Percentiles rank a stretch among this genome's conserved stretches.
phyloP scores from a whole-genome alignment of 1,140 invertebrate genomes.

The Apis laboriosa region DNA sequence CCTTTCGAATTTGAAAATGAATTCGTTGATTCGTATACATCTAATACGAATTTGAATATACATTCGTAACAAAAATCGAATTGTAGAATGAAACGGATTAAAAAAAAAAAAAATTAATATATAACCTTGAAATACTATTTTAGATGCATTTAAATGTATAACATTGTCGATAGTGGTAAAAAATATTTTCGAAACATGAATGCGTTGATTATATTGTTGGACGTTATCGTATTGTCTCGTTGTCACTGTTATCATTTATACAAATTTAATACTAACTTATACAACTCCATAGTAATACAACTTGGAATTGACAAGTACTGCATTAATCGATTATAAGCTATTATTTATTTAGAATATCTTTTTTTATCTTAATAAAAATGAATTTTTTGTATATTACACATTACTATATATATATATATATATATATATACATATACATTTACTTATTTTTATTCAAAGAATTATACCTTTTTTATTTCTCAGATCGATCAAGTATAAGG shows the following conservation, averaged over 20 bases:
- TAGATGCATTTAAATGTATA: conserved; percentile 3
- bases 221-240: not conserved
- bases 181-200: conserved; percentile 6
- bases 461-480: not conserved
- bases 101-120: not conserved
- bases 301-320: not conserved
- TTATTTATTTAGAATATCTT: not conserved
- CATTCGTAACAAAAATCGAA: not conserved
- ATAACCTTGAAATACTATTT: conserved; percentile 12
- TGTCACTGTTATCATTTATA: not conserved
- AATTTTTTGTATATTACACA: not conserved
- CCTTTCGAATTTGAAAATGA: not conserved
- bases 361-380: not conserved
- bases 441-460: not conserved
- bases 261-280: not conserved
- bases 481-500: not conserved
- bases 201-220: conserved; percentile 8
- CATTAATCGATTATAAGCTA: not conserved
- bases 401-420: not conserved
- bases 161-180: not conserved
- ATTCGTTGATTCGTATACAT: not conserved
- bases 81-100: not conserved
- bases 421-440: not conserved
- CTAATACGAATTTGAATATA: not conserved
- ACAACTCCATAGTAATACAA: too few relatives aligned